Conservation (phyloP, 1,140 invertebrate species). For the Pararge aegeria region DNA sequence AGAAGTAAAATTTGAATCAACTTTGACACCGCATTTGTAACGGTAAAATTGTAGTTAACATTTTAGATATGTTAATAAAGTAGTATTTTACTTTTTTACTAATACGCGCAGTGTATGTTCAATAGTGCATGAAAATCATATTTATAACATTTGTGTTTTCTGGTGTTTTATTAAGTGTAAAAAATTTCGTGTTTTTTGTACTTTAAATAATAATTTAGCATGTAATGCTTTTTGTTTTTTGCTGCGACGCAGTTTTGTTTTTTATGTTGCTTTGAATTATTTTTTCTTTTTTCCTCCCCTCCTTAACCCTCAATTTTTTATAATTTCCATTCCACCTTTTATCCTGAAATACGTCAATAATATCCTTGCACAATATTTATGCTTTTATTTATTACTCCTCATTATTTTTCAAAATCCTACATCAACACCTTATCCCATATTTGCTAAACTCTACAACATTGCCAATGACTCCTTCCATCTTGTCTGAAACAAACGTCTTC, state of each 20-base stretch:
- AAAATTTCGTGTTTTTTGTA: conserved; percentile 20
- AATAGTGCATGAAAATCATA: conserved; percentile 39
- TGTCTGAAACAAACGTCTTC: too few species aligned
- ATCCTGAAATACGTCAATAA: conserved; percentile 1
- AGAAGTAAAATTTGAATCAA: conserved; percentile 17
- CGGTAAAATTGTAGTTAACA: neutral
- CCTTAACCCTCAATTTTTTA: neutral
- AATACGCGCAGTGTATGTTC: conserved; percentile 31
- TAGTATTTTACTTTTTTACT: conserved; percentile 17
- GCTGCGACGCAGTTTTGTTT: conserved; percentile 64
- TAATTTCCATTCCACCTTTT: conserved; percentile 8
- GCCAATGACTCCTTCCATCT: too few species aligned
- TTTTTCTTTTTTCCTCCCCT: conserved; percentile 48
- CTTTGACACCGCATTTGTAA: neutral
- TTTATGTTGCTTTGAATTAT: conserved; percentile 74
- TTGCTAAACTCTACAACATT: too few species aligned
- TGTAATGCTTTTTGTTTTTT: conserved; percentile 55
- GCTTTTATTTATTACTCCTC: too few species aligned
- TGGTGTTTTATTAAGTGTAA: conserved; percentile 39
- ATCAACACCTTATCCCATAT: too few species aligned
- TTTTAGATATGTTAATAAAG: neutral
- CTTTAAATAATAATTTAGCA: conserved; percentile 35
- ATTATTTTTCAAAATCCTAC: too few species aligned
- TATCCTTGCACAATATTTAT: neutral
- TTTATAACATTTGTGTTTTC: conserved; percentile 58